Evolutionary conservation across 2,888 invertebrate genomes (phyloP), one percentile per base, ranked within the genome.

Genomic region (Scaptomyza cyrtandrae): DNA sequence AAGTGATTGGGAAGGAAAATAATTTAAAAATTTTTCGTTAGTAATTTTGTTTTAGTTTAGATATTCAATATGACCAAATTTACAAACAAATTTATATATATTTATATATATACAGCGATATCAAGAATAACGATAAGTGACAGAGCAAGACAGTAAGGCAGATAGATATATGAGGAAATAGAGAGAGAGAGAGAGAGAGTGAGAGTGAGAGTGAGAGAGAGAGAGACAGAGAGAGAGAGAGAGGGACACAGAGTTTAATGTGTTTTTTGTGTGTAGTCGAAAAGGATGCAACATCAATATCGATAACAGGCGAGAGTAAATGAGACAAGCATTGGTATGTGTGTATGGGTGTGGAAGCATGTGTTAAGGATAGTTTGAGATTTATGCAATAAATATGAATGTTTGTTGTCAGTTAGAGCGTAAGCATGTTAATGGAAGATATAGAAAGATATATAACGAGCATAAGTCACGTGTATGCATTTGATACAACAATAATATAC

Each of bases 371-470:
- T 10, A 60, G 48, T 44, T 14, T 6, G 9, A 33, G 13, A 3
- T 11, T 6, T 14, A 48, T 3, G 29, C 14, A 29, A 45, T 24
- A 49, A 6, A 49, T 35, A 66, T 16, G 56, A 54, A 53, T 78
- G 57, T 33, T 80, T 84, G 63, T 78, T 60, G 55, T 54, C 70
- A 57, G 43, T 76, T 64, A 73, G 56, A 79, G 88, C 86, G 88
- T 74, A 88, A 88, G 88, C 88, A 86, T 88, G 85, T 86, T 77
- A 53, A 74, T 78, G 75, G 85, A 72, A 84, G 78, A 82, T 71
- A 89, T 78, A 90, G 81, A 86, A 84, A 82, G 80, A 86, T 78
- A 90, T 81, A 90, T 87, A 89, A 89, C 89, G 81, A 89, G 89
- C 91, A 90, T 90, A 89, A 90, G 91, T 90, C 80, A 84, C 63